Evolutionary conservation across 2,113 vertebrate species (phyloP).

Genomic region (Australoheros scitulus): DNA sequence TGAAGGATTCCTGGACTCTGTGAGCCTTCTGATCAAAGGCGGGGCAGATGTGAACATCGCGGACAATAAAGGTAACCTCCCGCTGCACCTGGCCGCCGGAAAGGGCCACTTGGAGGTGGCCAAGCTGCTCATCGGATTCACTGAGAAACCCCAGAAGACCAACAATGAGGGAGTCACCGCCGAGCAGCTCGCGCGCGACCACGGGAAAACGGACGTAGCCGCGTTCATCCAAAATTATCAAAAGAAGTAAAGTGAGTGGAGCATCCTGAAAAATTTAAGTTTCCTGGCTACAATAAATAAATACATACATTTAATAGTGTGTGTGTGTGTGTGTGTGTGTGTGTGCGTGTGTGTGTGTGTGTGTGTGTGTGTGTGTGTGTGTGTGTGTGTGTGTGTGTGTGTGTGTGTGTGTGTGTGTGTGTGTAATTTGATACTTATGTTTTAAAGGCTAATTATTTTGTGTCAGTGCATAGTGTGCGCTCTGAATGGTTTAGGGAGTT

Average conservation of each 20-base stretch:
- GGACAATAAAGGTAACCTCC: conserved; percentile 87
- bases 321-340: too few relatives aligned
- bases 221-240: conserved; percentile 68
- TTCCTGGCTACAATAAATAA: not conserved
- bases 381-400: too few relatives aligned
- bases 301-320: too few relatives aligned
- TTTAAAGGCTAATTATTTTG: not conserved
- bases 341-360: too few relatives aligned
- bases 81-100: conserved; percentile 88
- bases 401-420: too few relatives aligned
- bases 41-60: conserved; percentile 85
- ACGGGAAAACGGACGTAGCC: conserved; percentile 70
- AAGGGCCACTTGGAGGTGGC: conserved; percentile 86
- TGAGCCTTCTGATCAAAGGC: conserved; percentile 81
- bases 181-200: conserved; percentile 79
- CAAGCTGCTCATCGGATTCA: conserved; percentile 77
- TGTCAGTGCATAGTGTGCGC: not conserved
- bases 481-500: not conserved
- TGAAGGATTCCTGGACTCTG: conserved; percentile 87
- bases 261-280: too few relatives aligned
- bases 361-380: too few relatives aligned
- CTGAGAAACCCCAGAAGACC: conserved; percentile 69
- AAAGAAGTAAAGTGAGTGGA: conserved; percentile 21
- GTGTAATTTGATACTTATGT: not conserved
- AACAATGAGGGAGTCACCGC: conserved; percentile 84